Evolutionary conservation across 2,113 vertebrate genomes (phyloP), one percentile per base, ranked within the genome.

Genomic region (Ibidorhyncha struthersii): DNA sequence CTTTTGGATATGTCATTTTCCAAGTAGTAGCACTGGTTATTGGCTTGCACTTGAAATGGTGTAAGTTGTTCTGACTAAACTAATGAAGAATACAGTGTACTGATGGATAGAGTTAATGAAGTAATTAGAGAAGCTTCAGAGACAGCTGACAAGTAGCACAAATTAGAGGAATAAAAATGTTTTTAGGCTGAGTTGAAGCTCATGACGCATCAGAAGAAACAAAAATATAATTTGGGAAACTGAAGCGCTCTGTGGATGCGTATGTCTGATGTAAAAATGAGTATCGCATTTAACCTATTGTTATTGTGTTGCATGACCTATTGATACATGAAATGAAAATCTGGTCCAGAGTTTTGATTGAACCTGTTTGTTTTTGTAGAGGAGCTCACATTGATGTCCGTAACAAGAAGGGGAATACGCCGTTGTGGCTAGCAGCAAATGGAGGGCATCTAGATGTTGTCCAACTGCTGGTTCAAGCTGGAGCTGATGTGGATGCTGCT

Each of bases 361-460:
- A 5, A 8, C 0, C 1, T 22, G 13, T 89, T 95, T 69, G 53
- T 79, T 94, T 77, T 90, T 96, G 47, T 84, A 99, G 99, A 97
- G 99, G 99, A 82, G 99, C 99, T 96, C 99, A 99, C 97, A 99
- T 99, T 21, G 99, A 99, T 8, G 99, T 99, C 65, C 99, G 99
- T 34, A 99, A 99, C 97, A 99, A 99, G 98, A 99, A 99, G 98
- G 99, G 99, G 93, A 99, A 99, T 97, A 99, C 99, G 82, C 99
- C 99, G 1, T 97, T 99, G 30, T 99, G 99, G 99, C 98, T 99
- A 90, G 99, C 99, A 62, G 99, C 99, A 71, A 99, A 99, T 6
- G 99, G 99, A 16, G 99, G 99, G 40, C 99, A 99, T 93, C 99
- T 99, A 12, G 99, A 99, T 55, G 99, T 99, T 80, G 99, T 99